Percentiles rank a stretch among this genome's conserved stretches.
These are phyloP conservation scores for Heliopora coerulea DNA, from an alignment of 92 coral and sea anemone genomes.

Conservation along the genomic window DNA sequence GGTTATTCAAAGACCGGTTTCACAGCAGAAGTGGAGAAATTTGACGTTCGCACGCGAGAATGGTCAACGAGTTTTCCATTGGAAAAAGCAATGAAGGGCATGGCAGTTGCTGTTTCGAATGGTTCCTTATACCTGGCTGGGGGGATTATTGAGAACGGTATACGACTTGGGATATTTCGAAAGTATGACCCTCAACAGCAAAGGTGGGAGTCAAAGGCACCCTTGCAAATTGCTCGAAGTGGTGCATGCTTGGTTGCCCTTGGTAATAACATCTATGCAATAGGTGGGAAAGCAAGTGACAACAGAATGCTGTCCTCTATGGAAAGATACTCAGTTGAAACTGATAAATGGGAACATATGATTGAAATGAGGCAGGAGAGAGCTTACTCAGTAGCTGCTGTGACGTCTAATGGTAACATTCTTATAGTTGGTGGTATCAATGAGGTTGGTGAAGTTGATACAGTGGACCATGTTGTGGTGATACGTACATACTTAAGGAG, in stretches of 20 bases:
- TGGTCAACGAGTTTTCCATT: constrained; percentile 95
- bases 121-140: constrained; percentile 89
- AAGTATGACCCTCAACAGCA: constrained; percentile 76
- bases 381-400: constrained; percentile 36
- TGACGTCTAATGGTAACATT: constrained; percentile 17
- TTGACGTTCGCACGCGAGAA: constrained; percentile 75
- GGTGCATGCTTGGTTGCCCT: constrained; percentile 89
- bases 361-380: constrained; percentile 21
- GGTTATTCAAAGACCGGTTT: constrained; percentile 92
- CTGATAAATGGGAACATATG: constrained; percentile 26
- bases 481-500: constrained; percentile 31
- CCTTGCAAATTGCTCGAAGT: constrained; percentile 79
- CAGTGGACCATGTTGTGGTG: constrained; percentile 21
- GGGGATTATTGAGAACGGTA: constrained; percentile 55
- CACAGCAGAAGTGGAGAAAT: constrained; percentile 88
- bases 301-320: constrained; percentile 29
- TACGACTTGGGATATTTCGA: constrained; percentile 5
- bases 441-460: constrained; percentile 40
- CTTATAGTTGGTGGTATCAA: constrained; percentile 40
- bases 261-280: constrained; percentile 70
- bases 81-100: constrained; percentile 84
- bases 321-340: constrained; percentile 22
- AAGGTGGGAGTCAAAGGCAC: constrained; percentile 77
- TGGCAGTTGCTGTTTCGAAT: constrained; percentile 87
- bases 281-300: constrained; percentile 93